Conservation (phyloP, 2,888 invertebrate species). For the Ecliptopera silaceata region DNA sequence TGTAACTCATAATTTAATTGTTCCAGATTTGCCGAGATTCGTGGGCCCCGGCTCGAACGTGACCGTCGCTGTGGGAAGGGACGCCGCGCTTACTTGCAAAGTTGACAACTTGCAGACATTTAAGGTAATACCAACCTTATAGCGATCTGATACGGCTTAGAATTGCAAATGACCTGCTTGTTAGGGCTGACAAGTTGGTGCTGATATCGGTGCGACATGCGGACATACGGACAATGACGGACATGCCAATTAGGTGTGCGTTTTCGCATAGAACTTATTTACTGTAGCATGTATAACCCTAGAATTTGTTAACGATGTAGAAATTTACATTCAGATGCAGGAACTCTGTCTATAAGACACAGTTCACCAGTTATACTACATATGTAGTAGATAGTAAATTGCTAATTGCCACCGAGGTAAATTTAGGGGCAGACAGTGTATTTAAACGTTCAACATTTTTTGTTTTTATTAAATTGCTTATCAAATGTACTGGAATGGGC, state of each 20-base stretch:
- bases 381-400: too few relatives aligned
- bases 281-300: too few relatives aligned
- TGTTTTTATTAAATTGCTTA: too few relatives aligned
- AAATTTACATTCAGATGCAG: too few relatives aligned
- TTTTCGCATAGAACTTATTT: not conserved
- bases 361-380: too few relatives aligned
- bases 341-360: too few relatives aligned
- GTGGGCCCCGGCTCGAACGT: conserved; percentile 86
- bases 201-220: not conserved
- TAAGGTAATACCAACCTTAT: conserved; percentile 74
- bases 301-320: too few relatives aligned
- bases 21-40: conserved; percentile 86
- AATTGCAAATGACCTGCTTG: conserved; percentile 3
- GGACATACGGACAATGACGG: not conserved
- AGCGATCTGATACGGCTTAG: not conserved
- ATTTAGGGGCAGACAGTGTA: too few relatives aligned
- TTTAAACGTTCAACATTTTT: too few relatives aligned
- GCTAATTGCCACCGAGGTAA: too few relatives aligned
- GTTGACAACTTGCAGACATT: conserved; percentile 87
- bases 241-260: not conserved
- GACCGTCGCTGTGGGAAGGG: conserved; percentile 86
- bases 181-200: conserved; percentile 5
- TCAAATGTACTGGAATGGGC: too few relatives aligned
- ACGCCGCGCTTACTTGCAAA: conserved; percentile 86
- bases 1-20: conserved; percentile 38